Conservation (phyloP, 53 echinoderm and acorn worm species). For the Echinarachnius parma region DNA sequence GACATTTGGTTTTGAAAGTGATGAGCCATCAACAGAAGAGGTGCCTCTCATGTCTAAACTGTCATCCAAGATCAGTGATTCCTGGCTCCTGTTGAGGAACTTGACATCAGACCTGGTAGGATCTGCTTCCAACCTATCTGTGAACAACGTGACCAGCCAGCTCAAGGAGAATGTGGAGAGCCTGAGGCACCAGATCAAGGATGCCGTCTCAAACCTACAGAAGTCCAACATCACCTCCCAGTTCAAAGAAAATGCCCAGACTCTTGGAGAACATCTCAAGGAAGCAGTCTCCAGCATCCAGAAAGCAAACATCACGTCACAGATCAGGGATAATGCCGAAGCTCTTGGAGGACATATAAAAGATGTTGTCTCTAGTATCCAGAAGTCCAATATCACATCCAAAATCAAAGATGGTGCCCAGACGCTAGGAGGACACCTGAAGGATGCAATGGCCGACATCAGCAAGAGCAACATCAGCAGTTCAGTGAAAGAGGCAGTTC, state of each 20-base stretch:
- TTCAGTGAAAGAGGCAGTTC: conserved; percentile 9
- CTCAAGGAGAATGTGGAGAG: conserved; percentile 40
- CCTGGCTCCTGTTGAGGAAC: conserved; percentile 58
- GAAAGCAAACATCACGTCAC: conserved; percentile 38
- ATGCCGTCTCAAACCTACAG: conserved; percentile 48
- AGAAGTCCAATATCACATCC: conserved; percentile 7
- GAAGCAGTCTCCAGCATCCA: conserved; percentile 44
- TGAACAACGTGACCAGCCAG: conserved; percentile 39
- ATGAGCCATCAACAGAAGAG: not conserved
- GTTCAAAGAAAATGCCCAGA: conserved; percentile 47
- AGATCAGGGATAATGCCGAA: conserved; percentile 48
- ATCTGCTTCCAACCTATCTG: conserved; percentile 34
- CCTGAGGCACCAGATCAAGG: conserved; percentile 51
- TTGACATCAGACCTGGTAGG: conserved; percentile 49
- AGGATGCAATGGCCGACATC: conserved; percentile 35
- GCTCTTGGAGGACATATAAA: conserved; percentile 40
- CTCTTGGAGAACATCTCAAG: conserved; percentile 41
- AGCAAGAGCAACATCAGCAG: conserved; percentile 17
- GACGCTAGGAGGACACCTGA: not conserved
- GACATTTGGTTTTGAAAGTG: not conserved
- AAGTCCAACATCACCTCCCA: conserved; percentile 45
- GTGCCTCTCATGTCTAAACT: not conserved
- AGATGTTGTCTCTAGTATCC: conserved; percentile 42
- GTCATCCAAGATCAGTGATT: conserved; percentile 41
- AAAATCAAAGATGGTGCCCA: conserved; percentile 12